A percentile compares a stretch with the other conserved stretches of the same genome.
phyloP scores from a whole-genome alignment of 23 tunicate species.

The Ascidia mentula region DNA sequence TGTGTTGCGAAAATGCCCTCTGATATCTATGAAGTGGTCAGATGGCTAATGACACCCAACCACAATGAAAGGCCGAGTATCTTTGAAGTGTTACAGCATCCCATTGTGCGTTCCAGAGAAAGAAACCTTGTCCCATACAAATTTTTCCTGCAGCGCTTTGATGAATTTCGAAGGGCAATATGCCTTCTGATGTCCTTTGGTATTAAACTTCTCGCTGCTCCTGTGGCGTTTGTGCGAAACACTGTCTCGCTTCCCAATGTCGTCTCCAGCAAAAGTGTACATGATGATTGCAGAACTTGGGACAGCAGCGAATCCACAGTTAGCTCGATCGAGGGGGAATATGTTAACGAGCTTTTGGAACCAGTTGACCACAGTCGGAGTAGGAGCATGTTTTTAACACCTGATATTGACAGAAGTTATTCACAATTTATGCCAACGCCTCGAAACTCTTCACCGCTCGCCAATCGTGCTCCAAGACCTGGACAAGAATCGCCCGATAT shows the following conservation, averaged over 20 bases:
- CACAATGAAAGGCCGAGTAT: conserved; percentile 41
- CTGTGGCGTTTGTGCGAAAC: not conserved
- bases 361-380: not conserved
- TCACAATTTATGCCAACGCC: conserved; percentile 43
- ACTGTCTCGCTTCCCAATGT: not conserved
- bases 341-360: not conserved
- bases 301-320: not conserved
- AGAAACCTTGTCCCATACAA: not conserved
- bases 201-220: not conserved
- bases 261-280: not conserved
- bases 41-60: conserved; percentile 75
- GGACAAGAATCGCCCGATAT: conserved; percentile 45
- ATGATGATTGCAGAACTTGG: not conserved
- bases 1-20: conserved; percentile 37
- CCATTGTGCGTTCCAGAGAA: conserved; percentile 13
- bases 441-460: conserved; percentile 73
- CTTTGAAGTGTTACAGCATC: conserved; percentile 48
- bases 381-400: conserved; percentile 40
- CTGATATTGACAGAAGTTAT: conserved; percentile 17
- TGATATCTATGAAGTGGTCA: conserved; percentile 31
- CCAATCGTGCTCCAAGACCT: not conserved
- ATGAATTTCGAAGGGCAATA: not conserved
- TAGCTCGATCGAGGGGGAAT: not conserved
- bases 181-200: not conserved
- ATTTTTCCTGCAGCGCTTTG: not conserved